phyloP scores from a whole-genome alignment of 2,797 vertebrate species.

The Urophycis tenuis region DNA sequence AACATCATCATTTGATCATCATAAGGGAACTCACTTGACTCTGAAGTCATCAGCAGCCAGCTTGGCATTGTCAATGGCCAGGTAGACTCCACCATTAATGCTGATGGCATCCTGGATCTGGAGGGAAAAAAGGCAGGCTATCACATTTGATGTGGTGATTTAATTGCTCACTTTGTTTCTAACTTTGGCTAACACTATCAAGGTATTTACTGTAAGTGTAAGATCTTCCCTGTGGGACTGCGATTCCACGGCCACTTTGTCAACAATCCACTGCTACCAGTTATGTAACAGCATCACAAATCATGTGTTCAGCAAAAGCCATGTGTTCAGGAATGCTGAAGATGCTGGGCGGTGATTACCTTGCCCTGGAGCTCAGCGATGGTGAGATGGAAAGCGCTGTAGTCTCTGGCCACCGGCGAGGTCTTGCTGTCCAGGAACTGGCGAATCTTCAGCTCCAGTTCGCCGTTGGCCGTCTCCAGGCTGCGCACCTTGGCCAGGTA shows the following conservation, averaged over 20 bases:
- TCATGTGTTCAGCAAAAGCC: not conserved
- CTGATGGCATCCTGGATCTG: slow-evolving; percentile 72
- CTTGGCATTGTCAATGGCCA: slow-evolving; percentile 76
- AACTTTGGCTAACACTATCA: not conserved
- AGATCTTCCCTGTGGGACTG: not conserved
- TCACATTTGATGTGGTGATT: not conserved
- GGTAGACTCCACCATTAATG: slow-evolving; percentile 64
- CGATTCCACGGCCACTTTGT: not conserved
- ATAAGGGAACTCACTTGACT: slow-evolving; percentile 68
- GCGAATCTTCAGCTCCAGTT: slow-evolving; percentile 80
- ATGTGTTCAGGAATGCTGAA: not conserved
- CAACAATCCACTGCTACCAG: not conserved
- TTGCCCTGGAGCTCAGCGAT: slow-evolving; percentile 76
- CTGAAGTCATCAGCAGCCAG: slow-evolving; percentile 82
- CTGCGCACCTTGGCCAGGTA: slow-evolving; percentile 81
- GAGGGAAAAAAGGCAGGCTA: not conserved
- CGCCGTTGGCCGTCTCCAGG: slow-evolving; percentile 75
- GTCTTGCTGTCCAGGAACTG: slow-evolving; percentile 68
- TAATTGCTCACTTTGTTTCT: not conserved
- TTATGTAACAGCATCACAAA: not conserved
- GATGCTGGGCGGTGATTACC: slow-evolving; percentile 59
- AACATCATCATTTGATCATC: not conserved
- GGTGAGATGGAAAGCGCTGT: slow-evolving; percentile 61
- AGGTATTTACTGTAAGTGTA: not conserved
- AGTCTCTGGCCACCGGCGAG: slow-evolving; percentile 63